These are phyloP conservation scores for Sminthurinus aureus DNA, from an alignment of 2,888 invertebrate genomes.

Conservation along the genomic window DNA sequence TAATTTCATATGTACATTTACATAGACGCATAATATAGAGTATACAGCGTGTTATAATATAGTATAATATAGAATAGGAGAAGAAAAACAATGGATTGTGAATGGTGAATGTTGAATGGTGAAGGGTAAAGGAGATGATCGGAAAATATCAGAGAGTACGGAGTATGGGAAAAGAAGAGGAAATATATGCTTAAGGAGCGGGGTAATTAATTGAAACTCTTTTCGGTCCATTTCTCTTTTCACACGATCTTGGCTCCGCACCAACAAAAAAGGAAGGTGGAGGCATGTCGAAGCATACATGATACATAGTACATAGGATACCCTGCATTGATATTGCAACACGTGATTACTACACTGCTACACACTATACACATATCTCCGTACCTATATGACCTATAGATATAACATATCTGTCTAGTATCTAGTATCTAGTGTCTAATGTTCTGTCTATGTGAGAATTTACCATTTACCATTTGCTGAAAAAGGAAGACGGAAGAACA, in stretches of 20 bases:
- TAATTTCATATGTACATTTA: not conserved
- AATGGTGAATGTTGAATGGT: too few species aligned
- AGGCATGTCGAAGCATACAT: too few species aligned
- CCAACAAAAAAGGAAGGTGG: conserved; percentile 27
- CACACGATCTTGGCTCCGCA: conserved; percentile 35
- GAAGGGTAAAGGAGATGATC: too few species aligned
- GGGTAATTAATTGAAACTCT: conserved; percentile 49
- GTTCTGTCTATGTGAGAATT: not conserved
- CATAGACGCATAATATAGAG: too few species aligned
- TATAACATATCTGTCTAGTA: too few species aligned
- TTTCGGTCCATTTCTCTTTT: conserved; percentile 50
- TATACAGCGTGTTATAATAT: not conserved
- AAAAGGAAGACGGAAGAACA: not conserved
- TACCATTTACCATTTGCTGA: not conserved
- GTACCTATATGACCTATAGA: not conserved
- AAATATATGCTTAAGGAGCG: conserved; percentile 40
- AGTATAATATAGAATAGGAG: not conserved
- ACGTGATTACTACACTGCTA: too few species aligned
- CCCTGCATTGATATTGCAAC: too few species aligned
- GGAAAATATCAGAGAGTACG: too few species aligned
- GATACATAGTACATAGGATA: too few species aligned
- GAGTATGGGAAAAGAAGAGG: conserved; percentile 3
- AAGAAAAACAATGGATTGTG: not conserved
- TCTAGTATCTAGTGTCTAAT: too few species aligned
- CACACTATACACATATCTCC: not conserved